Base-by-base conservation (phyloP, 92 coral and sea anemone genomes). In the Scolanthus callimorphus region DNA sequence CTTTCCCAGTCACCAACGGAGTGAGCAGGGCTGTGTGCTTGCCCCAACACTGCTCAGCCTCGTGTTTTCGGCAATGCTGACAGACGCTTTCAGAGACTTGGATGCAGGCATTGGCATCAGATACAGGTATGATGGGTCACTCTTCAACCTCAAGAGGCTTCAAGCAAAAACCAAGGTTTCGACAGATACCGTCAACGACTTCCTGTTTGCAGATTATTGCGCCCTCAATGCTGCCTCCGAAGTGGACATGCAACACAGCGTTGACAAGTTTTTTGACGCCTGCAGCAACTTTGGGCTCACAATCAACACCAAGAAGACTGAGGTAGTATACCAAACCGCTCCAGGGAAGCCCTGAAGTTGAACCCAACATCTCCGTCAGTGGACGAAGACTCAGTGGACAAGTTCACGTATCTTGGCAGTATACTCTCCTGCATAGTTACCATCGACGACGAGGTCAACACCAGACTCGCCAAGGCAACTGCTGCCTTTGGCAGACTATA, bases 331-430 rank as follows among this genome's bases (percentile, higher is more conserved):
- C 15, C 41, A 34, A 15, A 6, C 41, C 6, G 41, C 41, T 34
- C 41, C 41, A n/a, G n/a, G n/a, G n/a, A n/a, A n/a, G n/a, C n/a
- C n/a, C n/a, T n/a, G n/a, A n/a, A n/a, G n/a, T n/a, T n/a, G n/a
- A n/a, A 15, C 71, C 65, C 6, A 28, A 25, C 34, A 71, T 62
- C 59, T 17, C 60, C 17, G 52, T 71, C 1, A 62, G 52, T 4
- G 71, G 50, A 9, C 63, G 63, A 22, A 8, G 23, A 24, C 73
- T 74, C 75, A 12, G 58, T 66, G 49, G 77, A 74, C 24, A 67
- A 38, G 58, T 74, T 74, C 76, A 66, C 61, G 0, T 72, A 72
- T 19, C 82, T 68, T 69, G 82, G 69, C 20, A 66, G 77, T 49
- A 56, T 67, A 4, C 60, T 56, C 19, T 67, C 69, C 62, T 69